A percentile compares a stretch with the other conserved stretches of the same genome.
These are phyloP conservation scores for Colostygia pectinataria DNA, from an alignment of 2,888 invertebrate species.

Conservation along the genomic window DNA sequence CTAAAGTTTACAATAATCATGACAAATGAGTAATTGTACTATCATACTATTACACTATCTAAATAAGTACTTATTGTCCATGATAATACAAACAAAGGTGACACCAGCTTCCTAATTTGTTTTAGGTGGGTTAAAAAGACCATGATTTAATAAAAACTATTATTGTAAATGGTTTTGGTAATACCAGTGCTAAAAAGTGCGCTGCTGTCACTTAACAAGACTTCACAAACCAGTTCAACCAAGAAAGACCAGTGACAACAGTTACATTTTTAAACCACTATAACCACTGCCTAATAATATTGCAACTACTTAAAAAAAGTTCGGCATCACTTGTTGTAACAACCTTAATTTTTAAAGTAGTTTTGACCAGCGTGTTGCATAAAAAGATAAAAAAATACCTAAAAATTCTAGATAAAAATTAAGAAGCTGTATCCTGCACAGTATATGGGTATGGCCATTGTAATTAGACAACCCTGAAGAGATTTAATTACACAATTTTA, in stretches of 20 bases:
- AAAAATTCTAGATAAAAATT: not conserved
- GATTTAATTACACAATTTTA: too few relatives aligned
- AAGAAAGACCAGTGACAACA: not conserved
- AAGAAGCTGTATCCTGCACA: not conserved
- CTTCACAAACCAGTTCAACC: not conserved
- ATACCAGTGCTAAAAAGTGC: not conserved
- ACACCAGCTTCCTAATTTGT: constrained; percentile 14
- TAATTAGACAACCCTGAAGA: too few relatives aligned
- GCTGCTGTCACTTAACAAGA: not conserved
- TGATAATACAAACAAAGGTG: not conserved
- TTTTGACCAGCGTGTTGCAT: not conserved
- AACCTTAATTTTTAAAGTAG: too few relatives aligned
- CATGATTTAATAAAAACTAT: constrained; percentile 12
- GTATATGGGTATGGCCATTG: not conserved
- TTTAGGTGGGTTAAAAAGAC: constrained; percentile 13
- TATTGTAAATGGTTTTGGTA: not conserved
- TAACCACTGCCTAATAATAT: too few relatives aligned
- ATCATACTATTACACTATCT: too few relatives aligned
- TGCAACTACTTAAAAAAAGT: too few relatives aligned
- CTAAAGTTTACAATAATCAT: not conserved
- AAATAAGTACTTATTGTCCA: constrained; percentile 20
- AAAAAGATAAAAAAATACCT: not conserved
- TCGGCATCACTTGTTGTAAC: too few relatives aligned
- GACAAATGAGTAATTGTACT: constrained; percentile 11
- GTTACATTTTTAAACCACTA: too few relatives aligned